Percentiles rank a stretch among this genome's conserved stretches.
These are phyloP conservation scores for Melanotaenia pygmaea DNA, from an alignment of 2,797 vertebrate genomes.

Conservation along the genomic window DNA sequence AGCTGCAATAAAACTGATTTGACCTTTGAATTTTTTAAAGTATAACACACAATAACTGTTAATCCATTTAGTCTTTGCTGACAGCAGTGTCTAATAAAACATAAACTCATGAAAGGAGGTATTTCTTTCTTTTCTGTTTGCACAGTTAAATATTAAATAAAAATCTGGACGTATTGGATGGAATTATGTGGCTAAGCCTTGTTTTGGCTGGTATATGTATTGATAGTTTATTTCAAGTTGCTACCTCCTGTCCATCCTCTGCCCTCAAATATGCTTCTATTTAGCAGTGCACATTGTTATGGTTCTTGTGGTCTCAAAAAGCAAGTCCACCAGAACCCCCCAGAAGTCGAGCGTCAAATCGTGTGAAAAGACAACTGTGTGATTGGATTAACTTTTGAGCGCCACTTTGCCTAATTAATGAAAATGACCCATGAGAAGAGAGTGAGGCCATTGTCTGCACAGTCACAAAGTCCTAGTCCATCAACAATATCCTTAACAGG, in stretches of 20 bases:
- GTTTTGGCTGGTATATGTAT: constrained; percentile 53
- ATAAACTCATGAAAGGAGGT: constrained; percentile 28
- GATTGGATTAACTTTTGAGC: constrained; percentile 82
- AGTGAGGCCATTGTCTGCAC: constrained; percentile 75
- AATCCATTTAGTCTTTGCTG: constrained; percentile 23
- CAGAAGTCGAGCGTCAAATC: constrained; percentile 69
- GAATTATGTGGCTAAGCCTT: constrained; percentile 22
- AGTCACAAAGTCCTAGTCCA: constrained; percentile 74
- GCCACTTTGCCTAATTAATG: constrained; percentile 79
- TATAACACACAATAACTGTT: constrained; percentile 20
- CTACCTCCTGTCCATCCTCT: constrained; percentile 34
- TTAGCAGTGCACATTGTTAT: constrained; percentile 65
- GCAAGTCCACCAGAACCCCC: constrained; percentile 65
- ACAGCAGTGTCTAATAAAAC: constrained; percentile 30
- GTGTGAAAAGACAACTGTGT: constrained; percentile 78
- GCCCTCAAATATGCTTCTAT: constrained; percentile 36
- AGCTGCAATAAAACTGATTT: constrained; percentile 48
- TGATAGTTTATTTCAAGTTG: constrained; percentile 53
- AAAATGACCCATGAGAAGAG: constrained; percentile 79
- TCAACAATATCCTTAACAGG: constrained; percentile 78
- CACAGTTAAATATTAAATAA: not conserved
- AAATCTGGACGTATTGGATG: constrained; percentile 29
- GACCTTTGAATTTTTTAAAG: constrained; percentile 43
- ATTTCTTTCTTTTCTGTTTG: not conserved
- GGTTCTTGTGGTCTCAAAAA: constrained; percentile 61